Percentiles rank a stretch among this genome's conserved stretches.
Evolutionary conservation across 2,888 invertebrate species (phyloP).

Genomic region (Drosophila niveifrons): DNA sequence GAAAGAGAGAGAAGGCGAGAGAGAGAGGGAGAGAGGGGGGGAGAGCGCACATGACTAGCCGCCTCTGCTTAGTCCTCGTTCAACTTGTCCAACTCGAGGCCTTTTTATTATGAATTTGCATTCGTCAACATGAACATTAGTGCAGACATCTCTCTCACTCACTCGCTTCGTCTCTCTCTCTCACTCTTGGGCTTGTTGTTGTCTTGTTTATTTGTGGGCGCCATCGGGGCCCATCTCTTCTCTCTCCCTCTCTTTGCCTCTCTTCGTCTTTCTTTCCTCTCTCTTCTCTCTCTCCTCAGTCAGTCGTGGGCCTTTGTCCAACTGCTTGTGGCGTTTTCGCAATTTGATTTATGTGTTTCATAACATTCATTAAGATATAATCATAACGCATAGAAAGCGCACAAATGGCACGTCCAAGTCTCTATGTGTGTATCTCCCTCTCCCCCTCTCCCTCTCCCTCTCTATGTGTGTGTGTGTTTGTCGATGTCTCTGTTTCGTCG

Average conservation of each 20-base stretch:
- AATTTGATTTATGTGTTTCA: constrained; percentile 81
- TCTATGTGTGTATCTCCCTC: neutral
- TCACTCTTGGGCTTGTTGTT: constrained; percentile 17
- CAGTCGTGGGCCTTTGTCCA: constrained; percentile 58
- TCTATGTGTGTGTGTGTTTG: constrained; percentile 14
- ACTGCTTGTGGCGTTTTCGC: constrained; percentile 72
- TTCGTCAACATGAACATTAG: constrained; percentile 72
- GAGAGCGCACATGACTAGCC: constrained; percentile 36
- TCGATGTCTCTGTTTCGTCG: neutral
- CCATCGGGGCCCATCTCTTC: constrained; percentile 18
- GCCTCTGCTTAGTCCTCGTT: neutral
- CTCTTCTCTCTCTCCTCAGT: neutral
- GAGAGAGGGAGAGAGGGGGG: neutral
- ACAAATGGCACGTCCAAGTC: constrained; percentile 53
- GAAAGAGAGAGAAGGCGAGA: neutral
- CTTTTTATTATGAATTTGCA: constrained; percentile 70
- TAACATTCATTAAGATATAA: constrained; percentile 82
- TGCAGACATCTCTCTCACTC: constrained; percentile 28
- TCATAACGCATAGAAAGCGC: constrained; percentile 73
- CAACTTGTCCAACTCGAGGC: constrained; percentile 23
- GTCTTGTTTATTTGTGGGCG: constrained; percentile 53
- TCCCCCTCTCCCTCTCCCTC: neutral
- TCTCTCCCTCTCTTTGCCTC: neutral
- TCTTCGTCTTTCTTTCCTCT: neutral
- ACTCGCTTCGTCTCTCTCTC: constrained; percentile 3